Evolutionary conservation across 2,113 vertebrate genomes (phyloP).

Genomic region (Saguinus midas): DNA sequence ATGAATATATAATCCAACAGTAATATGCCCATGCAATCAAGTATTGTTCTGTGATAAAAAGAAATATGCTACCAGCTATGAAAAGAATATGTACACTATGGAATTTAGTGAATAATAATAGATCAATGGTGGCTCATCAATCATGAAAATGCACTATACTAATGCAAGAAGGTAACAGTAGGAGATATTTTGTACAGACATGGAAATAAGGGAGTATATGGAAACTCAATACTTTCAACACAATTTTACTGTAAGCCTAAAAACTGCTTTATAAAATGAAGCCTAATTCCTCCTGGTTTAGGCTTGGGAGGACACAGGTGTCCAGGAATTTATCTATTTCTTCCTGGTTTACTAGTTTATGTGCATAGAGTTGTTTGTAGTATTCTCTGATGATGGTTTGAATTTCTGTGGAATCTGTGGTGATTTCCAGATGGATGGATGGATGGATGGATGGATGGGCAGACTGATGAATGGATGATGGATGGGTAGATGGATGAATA

Average conservation of each 20-base stretch:
- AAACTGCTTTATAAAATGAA: background rate
- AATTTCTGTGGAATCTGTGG: too few relatives aligned
- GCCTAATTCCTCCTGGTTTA: too few relatives aligned
- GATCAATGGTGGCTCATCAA: background rate
- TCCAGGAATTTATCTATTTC: too few relatives aligned
- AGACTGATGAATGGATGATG: too few relatives aligned
- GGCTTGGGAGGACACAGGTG: too few relatives aligned
- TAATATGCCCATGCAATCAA: background rate
- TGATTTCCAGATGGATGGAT: too few relatives aligned
- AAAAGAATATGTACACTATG: background rate
- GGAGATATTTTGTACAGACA: background rate
- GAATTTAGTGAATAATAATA: background rate
- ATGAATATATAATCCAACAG: background rate
- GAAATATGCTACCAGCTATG: background rate
- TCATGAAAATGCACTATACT: background rate
- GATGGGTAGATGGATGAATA: too few relatives aligned
- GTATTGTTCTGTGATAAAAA: background rate
- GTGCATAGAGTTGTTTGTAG: too few relatives aligned
- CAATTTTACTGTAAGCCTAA: background rate
- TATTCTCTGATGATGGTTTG: too few relatives aligned
- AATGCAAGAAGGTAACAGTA: background rate
- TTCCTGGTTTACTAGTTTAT: too few relatives aligned
- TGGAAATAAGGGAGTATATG: too few relatives aligned
- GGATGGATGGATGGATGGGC: background rate
- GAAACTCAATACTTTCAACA: background rate